Evolutionary conservation across 1,140 invertebrate species (phyloP), one percentile per base, ranked within the genome.

Genomic region (Odontomachus brunneus): DNA sequence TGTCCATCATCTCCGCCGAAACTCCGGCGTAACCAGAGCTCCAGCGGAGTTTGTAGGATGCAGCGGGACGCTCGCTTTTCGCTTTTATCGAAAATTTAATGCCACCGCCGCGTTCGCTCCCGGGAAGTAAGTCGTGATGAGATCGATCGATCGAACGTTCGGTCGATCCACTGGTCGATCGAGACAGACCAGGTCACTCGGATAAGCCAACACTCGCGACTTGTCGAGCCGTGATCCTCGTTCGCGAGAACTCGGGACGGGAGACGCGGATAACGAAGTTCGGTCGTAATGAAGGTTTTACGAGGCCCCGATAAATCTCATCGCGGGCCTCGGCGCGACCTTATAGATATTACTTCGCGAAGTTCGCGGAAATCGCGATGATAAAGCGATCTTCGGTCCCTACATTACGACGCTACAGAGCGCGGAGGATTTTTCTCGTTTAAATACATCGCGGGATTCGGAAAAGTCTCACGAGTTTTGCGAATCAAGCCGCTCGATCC

Each of bases 1-100:
- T 78, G 84, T 87, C 83, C 87, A 83, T 90, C 89, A 89, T 88
- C 86, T 85, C 83, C 59, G 62, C 55, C 76, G 22, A 85, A 89
- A 90, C 63, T 89, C 82, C 48, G 67, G 53, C 83, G 84, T 89
- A 89, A 89, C 80, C 44, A 26, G 76, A 89, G 60, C 83, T 81
- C 38, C 33, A n/a, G 55, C 49, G 51, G 82, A 5, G 33, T 11
- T 44, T 38, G 51, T 22, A 33, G 33, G 26, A 66, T 87, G 85
- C 72, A 84, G 80, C 84, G 72, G 72, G 66, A 85, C 74, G 69
- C 83, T 88, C 72, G 60, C 63, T 73, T 78, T 55, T 80, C 69
- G 83, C 85, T 89, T 89, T 87, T 89, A 89, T 89, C 83, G 81
- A 62, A 59, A 89, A 89, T 82, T 85, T 89, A 89, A 89, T 89